Conservation (phyloP, 2,113 vertebrate genomes). For the Engraulis encrasicolus region DNA sequence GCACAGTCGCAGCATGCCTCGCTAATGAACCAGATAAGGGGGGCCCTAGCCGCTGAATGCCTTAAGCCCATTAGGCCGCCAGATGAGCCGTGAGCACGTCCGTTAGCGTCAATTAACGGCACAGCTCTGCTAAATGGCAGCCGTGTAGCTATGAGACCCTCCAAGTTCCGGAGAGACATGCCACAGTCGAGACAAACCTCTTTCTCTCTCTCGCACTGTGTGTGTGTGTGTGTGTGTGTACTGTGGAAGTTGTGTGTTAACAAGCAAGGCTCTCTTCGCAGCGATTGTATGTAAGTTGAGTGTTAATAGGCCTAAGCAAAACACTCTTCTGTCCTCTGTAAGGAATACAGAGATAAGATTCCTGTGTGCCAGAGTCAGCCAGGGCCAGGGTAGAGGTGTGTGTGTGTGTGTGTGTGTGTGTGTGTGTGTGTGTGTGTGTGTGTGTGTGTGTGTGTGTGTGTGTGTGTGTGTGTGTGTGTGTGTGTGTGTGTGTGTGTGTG, state of each 20-base stretch:
- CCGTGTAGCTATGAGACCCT: not conserved
- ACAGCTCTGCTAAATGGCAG: not conserved
- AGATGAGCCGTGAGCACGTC: conserved; percentile 6
- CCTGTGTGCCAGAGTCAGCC: too few relatives aligned
- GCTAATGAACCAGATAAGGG: not conserved
- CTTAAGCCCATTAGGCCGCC: not conserved
- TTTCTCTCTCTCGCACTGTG: not conserved
- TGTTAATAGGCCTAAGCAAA: too few relatives aligned
- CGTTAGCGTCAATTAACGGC: not conserved
- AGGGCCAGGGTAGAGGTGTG: too few relatives aligned
- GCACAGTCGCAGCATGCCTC: not conserved
- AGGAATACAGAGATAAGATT: too few relatives aligned
- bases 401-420: too few relatives aligned
- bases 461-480: not conserved
- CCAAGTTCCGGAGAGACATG: not conserved
- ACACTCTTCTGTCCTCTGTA: too few relatives aligned
- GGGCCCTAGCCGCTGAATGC: not conserved
- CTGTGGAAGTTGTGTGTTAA: too few relatives aligned
- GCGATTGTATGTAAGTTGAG: too few relatives aligned
- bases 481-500: too few relatives aligned
- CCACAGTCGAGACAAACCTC: not conserved
- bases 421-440: not conserved
- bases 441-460: not conserved
- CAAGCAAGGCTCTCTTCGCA: too few relatives aligned
- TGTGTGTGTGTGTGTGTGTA: not conserved